Conservation (phyloP, 1,140 invertebrate genomes). For the Bicyclus anynana region DNA sequence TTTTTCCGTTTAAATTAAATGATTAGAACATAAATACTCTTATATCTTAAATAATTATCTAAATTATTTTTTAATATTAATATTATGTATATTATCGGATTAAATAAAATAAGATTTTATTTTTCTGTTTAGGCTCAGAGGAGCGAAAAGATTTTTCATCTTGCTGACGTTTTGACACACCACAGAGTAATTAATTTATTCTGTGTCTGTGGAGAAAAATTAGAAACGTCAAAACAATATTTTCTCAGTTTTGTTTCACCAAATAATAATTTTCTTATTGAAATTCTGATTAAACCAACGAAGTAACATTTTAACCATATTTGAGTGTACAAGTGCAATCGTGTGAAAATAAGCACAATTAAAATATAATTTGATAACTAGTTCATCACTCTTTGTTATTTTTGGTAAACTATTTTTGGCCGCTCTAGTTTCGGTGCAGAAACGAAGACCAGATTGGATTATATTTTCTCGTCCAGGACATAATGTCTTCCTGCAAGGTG, state of each 20-base stretch:
- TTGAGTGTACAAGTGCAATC: background rate
- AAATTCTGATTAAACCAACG: background rate
- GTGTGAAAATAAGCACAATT: background rate
- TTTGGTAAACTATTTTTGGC: conserved; percentile 74
- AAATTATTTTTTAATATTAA: too few species aligned
- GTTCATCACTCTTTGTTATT: conserved; percentile 47
- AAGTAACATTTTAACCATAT: background rate
- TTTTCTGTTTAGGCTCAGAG: background rate
- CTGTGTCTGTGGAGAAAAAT: conserved; percentile 22
- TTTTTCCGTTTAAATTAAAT: too few species aligned
- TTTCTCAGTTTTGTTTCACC: conserved; percentile 49
- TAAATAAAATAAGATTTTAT: too few species aligned
- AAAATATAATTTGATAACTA: conserved; percentile 14
- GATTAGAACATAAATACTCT: too few species aligned
- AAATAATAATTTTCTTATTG: conserved; percentile 8
- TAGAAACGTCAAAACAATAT: conserved; percentile 69
- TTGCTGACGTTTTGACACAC: conserved; percentile 14
- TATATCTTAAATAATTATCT: too few species aligned
- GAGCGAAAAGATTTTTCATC: background rate
- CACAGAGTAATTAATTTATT: background rate
- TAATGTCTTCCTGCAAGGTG: conserved; percentile 60
- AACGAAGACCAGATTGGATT: conserved; percentile 39
- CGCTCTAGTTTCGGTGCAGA: conserved; percentile 58
- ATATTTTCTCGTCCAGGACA: conserved; percentile 66
- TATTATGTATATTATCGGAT: too few species aligned